Percentiles rank a stretch among this genome's conserved stretches.
phyloP scores from a whole-genome alignment of 2,888 invertebrate species.

The Scelioninae gen. 1 region DNA sequence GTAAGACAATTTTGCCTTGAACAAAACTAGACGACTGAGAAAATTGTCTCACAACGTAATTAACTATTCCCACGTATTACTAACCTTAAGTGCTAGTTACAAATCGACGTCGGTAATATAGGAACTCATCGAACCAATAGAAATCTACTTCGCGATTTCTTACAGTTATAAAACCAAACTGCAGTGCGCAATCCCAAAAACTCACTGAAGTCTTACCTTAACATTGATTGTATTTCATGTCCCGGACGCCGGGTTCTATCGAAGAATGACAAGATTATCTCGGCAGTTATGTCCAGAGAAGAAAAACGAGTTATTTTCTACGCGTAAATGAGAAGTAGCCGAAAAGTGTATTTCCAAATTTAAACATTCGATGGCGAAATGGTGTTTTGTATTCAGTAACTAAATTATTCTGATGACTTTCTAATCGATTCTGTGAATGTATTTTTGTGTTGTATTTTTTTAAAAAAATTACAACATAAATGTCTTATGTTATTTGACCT shows the following conservation, averaged over 20 bases:
- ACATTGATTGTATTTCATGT: slow-evolving; percentile 54
- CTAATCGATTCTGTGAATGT: too few relatives aligned
- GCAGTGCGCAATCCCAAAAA: slow-evolving; percentile 49
- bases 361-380: too few relatives aligned
- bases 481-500: too few relatives aligned
- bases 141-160: neutral
- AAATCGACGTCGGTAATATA: slow-evolving; percentile 49
- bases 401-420: too few relatives aligned
- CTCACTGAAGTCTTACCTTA: slow-evolving; percentile 59
- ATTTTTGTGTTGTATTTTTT: too few relatives aligned
- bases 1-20: slow-evolving; percentile 2
- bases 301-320: slow-evolving; percentile 68
- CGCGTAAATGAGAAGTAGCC: slow-evolving; percentile 47
- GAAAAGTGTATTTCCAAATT: too few relatives aligned
- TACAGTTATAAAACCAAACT: slow-evolving; percentile 14
- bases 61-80: neutral
- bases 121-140: slow-evolving; percentile 30
- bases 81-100: slow-evolving; percentile 5
- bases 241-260: slow-evolving; percentile 28
- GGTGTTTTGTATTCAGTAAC: too few relatives aligned
- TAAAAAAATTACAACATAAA: too few relatives aligned
- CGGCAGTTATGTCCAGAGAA: slow-evolving; percentile 57
- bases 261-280: slow-evolving; percentile 60
- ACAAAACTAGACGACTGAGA: slow-evolving; percentile 9
- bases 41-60: slow-evolving; percentile 6